Conservation (phyloP, 1,140 invertebrate genomes). For the Zophobas morio region DNA sequence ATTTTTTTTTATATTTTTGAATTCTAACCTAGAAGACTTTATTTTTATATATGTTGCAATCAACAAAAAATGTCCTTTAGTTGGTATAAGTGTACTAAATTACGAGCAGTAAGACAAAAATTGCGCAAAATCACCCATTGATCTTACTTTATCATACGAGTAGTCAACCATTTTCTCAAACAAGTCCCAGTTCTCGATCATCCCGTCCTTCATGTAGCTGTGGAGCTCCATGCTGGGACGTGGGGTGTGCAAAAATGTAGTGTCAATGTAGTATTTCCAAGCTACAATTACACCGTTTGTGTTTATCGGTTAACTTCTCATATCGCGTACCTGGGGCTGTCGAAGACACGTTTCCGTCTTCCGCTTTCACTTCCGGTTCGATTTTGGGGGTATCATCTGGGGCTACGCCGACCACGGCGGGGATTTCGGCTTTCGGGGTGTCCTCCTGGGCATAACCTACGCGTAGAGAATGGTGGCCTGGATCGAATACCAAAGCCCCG, state of each 20-base stretch:
- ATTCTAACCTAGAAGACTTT: too few relatives aligned
- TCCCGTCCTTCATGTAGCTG: constrained; percentile 93
- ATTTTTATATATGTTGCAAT: too few relatives aligned
- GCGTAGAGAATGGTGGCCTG: constrained; percentile 91
- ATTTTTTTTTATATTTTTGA: too few relatives aligned
- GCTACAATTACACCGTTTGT: constrained; percentile 46
- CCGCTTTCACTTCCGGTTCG: constrained; percentile 76
- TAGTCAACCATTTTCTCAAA: constrained; percentile 95
- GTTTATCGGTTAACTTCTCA: too few relatives aligned
- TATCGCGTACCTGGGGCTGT: constrained; percentile 68
- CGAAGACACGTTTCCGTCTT: constrained; percentile 65
- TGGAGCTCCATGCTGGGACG: constrained; percentile 88
- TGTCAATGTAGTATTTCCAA: constrained; percentile 89
- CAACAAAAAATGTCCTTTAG: too few relatives aligned
- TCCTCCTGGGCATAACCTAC: constrained; percentile 95
- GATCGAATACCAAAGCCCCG: constrained; percentile 96
- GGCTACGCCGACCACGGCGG: constrained; percentile 85
- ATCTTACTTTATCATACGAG: constrained; percentile 83
- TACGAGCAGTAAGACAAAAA: too few relatives aligned
- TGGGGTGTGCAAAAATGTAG: constrained; percentile 90
- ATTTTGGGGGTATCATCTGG: constrained; percentile 73
- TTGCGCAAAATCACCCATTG: too few relatives aligned
- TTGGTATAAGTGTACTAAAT: too few relatives aligned
- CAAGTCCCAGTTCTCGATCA: constrained; percentile 97
- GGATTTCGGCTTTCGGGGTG: constrained; percentile 93